phyloP scores from a whole-genome alignment of 2,113 vertebrate genomes.

The Hyperopisus bebe region DNA sequence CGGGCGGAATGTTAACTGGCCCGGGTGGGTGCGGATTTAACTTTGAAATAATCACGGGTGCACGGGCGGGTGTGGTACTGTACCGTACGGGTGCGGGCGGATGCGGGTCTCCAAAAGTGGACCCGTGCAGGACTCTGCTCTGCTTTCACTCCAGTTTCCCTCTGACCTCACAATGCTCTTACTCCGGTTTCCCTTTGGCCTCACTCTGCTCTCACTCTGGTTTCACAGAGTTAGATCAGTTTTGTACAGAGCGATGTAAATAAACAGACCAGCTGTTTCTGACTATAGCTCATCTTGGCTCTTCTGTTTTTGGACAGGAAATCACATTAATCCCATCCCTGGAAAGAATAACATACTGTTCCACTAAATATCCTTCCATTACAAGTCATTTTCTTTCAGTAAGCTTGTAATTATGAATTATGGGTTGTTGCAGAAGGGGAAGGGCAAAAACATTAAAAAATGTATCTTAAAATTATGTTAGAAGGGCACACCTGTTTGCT shows the following conservation, averaged over 20 bases:
- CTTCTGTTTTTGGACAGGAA: not conserved
- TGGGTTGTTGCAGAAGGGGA: not conserved
- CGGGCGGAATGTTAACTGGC: no score
- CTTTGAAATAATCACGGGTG: no score
- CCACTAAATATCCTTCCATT: not conserved
- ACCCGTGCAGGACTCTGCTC: no score
- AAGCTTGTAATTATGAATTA: not conserved
- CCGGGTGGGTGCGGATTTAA: no score
- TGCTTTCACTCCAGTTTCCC: no score
- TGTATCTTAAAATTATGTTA: not conserved
- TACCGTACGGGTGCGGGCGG: no score
- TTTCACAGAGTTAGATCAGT: not conserved
- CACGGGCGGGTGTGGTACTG: no score
- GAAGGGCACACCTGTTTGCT: not conserved
- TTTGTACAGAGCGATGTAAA: not conserved
- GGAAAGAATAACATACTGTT: not conserved
- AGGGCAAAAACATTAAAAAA: not conserved
- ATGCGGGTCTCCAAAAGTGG: no score
- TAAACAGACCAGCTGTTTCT: not conserved
- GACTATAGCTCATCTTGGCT: not conserved
- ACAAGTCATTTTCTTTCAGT: not conserved
- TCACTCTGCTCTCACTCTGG: not conserved
- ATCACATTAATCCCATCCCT: not conserved
- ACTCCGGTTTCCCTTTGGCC: not conserved
- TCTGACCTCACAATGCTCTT: no score